Conservation (phyloP, 2,888 invertebrate genomes). For the Gastrophysa polygoni region DNA sequence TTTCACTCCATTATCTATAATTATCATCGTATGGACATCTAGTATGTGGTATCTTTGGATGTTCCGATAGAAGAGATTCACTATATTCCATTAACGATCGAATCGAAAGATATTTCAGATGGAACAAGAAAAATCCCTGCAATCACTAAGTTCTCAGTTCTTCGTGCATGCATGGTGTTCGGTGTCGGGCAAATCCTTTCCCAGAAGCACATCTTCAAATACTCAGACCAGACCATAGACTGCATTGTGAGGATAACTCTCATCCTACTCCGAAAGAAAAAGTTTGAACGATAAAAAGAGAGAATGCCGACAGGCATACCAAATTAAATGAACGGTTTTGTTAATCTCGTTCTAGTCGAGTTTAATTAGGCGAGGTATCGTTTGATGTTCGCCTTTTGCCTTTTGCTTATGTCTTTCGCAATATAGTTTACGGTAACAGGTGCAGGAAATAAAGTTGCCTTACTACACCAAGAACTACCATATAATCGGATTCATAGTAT, state of each 20-base stretch:
- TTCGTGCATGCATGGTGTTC: background rate
- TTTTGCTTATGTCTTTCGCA: slow-evolving; percentile 1
- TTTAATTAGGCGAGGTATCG: slow-evolving; percentile 29
- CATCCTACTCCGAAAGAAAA: slow-evolving; percentile 27
- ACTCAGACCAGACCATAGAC: slow-evolving; percentile 32
- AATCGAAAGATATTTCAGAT: too few relatives aligned
- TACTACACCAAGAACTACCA: background rate
- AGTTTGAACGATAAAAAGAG: slow-evolving; percentile 20
- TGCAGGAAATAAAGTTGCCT: background rate
- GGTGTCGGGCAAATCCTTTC: slow-evolving; percentile 6
- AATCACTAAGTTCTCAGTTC: too few relatives aligned
- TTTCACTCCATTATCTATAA: too few relatives aligned
- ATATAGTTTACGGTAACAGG: background rate
- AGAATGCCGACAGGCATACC: slow-evolving; percentile 26
- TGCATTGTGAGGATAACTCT: slow-evolving; percentile 36
- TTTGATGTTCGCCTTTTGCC: slow-evolving; percentile 29
- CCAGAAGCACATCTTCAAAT: slow-evolving; percentile 22
- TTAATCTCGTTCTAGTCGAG: slow-evolving; percentile 27
- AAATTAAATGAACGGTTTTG: slow-evolving; percentile 32
- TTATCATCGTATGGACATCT: too few relatives aligned
- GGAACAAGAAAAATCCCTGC: too few relatives aligned
- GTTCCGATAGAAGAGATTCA: too few relatives aligned
- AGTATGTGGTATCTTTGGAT: too few relatives aligned
- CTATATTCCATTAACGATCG: too few relatives aligned
- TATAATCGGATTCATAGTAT: background rate